Evolutionary conservation across 2,113 vertebrate genomes (phyloP).

Genomic region (Mugil cephalus): DNA sequence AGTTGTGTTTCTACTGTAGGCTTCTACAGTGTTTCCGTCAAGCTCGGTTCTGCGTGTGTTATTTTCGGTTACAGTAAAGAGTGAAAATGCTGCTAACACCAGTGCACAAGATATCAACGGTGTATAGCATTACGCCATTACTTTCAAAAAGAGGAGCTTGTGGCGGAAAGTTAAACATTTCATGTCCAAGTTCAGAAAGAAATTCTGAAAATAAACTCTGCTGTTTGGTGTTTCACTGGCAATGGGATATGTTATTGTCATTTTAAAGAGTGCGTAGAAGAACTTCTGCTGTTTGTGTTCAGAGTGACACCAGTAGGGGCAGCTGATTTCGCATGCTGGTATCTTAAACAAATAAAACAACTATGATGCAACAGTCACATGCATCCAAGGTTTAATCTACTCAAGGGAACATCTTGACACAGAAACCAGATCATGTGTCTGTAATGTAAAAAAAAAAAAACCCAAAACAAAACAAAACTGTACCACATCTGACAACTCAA

Average conservation of each 20-base stretch:
- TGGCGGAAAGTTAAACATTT: neutral
- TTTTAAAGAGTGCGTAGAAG: too few species aligned
- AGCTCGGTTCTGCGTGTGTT: conserved; percentile 44
- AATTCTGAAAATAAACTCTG: too few species aligned
- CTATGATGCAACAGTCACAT: neutral
- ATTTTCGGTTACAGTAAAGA: conserved; percentile 16
- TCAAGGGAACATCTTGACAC: neutral
- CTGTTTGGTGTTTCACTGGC: too few species aligned
- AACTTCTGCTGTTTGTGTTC: too few species aligned
- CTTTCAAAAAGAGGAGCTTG: neutral
- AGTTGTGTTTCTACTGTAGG: conserved; percentile 53
- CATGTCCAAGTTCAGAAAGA: too few species aligned
- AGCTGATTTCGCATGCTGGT: neutral
- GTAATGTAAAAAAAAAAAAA: too few species aligned
- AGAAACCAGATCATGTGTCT: conserved; percentile 4
- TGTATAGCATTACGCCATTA: neutral
- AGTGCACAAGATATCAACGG: conserved; percentile 17
- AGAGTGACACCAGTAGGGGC: neutral
- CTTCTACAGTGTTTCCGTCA: conserved; percentile 48
- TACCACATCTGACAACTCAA: conserved; percentile 17
- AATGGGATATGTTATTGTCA: neutral
- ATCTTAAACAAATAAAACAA: conserved; percentile 13
- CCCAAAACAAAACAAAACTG: conserved; percentile 16
- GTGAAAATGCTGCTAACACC: conserved; percentile 25
- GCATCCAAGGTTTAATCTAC: neutral